phyloP scores from a whole-genome alignment of 2,888 invertebrate species.

The Cerastis rubricosa region DNA sequence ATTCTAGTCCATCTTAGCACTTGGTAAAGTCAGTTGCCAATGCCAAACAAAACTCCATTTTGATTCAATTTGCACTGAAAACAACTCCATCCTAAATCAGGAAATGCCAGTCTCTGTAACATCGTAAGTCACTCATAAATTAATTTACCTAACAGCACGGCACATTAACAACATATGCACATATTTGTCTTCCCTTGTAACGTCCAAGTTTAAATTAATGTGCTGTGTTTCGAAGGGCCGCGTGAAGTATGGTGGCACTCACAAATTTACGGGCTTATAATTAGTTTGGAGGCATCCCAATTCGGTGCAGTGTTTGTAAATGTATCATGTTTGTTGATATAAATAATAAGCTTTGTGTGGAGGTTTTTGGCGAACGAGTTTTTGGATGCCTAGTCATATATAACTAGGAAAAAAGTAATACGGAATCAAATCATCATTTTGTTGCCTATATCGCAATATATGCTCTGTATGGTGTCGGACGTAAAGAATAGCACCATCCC shows the following conservation, averaged over 20 bases:
- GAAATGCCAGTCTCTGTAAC: constrained; percentile 44
- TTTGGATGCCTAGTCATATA: not conserved
- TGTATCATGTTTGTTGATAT: constrained; percentile 64
- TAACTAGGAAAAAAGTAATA: not conserved
- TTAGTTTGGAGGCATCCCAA: constrained; percentile 84
- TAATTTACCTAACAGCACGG: constrained; percentile 49
- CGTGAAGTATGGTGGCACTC: constrained; percentile 69
- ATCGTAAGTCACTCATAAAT: constrained; percentile 47
- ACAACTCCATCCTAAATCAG: constrained; percentile 48
- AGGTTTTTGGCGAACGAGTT: not conserved
- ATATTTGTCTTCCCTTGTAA: constrained; percentile 72
- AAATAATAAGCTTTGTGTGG: constrained; percentile 50
- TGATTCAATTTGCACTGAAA: not conserved
- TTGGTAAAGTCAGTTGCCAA: not conserved
- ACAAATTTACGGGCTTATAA: constrained; percentile 80
- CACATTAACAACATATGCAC: constrained; percentile 67
- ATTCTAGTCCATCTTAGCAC: not conserved
- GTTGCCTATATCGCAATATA: not conserved
- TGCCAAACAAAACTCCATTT: not conserved
- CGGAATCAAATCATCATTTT: not conserved
- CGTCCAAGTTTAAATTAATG: constrained; percentile 73
- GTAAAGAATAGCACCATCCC: no score
- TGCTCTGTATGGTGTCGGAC: no score
- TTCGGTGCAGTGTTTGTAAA: constrained; percentile 65
- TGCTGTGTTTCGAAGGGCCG: constrained; percentile 68